Percentiles rank a stretch among this genome's conserved stretches.
Evolutionary conservation across 1,140 invertebrate species (phyloP).

Genomic region (Drosophila miranda): DNA sequence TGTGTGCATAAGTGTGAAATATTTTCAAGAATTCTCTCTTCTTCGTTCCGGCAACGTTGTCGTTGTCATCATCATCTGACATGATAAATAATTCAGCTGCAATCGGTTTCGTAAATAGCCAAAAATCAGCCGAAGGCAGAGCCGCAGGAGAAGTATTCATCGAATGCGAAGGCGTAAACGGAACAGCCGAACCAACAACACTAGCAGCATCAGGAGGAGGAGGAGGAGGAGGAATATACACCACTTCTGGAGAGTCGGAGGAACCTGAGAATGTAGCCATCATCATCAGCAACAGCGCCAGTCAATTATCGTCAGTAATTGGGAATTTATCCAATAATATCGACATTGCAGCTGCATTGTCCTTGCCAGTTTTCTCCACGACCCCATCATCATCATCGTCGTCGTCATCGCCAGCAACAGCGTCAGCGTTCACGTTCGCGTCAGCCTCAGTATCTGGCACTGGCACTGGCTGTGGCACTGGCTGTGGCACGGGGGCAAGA

Average conservation of each 20-base stretch:
- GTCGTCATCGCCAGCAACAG: conserved; percentile 13
- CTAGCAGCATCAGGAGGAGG: conserved; percentile 12
- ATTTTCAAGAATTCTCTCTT: conserved; percentile 80
- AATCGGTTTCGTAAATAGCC: conserved; percentile 76
- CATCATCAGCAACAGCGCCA: conserved; percentile 50
- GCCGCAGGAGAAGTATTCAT: conserved; percentile 1
- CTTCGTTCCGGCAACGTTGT: conserved; percentile 45
- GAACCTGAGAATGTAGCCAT: conserved; percentile 29
- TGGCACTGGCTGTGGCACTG: conserved; percentile 14
- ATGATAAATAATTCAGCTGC: conserved; percentile 81
- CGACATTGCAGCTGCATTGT: conserved; percentile 69
- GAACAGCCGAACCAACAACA: conserved; percentile 14
- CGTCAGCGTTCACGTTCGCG: conserved; percentile 23
- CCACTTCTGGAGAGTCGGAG: neutral
- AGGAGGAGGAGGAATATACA: conserved; percentile 21
- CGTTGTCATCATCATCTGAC: conserved; percentile 52
- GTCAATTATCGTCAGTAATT: conserved; percentile 82
- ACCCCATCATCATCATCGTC: conserved; percentile 22
- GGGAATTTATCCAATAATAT: conserved; percentile 82
- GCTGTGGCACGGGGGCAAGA: conserved; percentile 10
- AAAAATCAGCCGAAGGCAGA: conserved; percentile 41
- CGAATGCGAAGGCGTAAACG: conserved; percentile 1
- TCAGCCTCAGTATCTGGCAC: conserved; percentile 25
- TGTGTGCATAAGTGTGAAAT: conserved; percentile 69
- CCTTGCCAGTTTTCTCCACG: conserved; percentile 30